Conservation (phyloP, 1,140 invertebrate species). For the Pseudomyrmex dendroicus region DNA sequence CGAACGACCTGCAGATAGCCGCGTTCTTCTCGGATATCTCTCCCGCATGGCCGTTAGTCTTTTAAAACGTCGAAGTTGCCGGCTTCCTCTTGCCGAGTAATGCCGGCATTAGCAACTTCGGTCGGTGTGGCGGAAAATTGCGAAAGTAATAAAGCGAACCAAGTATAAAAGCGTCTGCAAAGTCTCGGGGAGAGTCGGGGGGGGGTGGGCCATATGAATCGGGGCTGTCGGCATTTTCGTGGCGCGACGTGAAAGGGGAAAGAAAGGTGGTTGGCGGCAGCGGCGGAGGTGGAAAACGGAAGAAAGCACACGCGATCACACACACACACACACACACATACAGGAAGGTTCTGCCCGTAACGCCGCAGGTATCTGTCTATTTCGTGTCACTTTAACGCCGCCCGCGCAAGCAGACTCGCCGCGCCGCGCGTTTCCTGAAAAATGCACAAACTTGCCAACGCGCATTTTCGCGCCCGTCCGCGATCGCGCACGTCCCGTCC, state of each 20-base stretch:
- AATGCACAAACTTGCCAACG: slow-evolving; percentile 53
- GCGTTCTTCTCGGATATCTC: slow-evolving; percentile 15
- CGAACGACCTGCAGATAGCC: slow-evolving; percentile 39
- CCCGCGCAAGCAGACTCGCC: background rate
- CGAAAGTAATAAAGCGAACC: slow-evolving; percentile 49
- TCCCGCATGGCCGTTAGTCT: slow-evolving; percentile 55
- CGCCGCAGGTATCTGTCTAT: slow-evolving; percentile 47
- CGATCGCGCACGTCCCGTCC: slow-evolving; percentile 40
- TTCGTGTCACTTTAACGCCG: slow-evolving; percentile 42
- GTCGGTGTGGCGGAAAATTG: slow-evolving; percentile 42
- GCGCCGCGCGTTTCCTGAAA: slow-evolving; percentile 47
- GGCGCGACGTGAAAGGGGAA: background rate
- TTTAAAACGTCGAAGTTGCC: slow-evolving; percentile 55
- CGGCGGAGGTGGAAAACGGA: background rate
- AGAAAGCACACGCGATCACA: slow-evolving; percentile 29
- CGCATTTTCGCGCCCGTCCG: slow-evolving; percentile 48
- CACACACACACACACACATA: no score
- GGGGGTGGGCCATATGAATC: slow-evolving; percentile 6
- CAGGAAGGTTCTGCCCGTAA: background rate
- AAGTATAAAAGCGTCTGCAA: background rate
- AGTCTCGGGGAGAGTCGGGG: background rate
- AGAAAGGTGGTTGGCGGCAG: no score
- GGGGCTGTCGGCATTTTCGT: slow-evolving; percentile 40
- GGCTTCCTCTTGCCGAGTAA: slow-evolving; percentile 14
- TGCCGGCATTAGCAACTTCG: slow-evolving; percentile 56